Conservation (phyloP, 2,113 vertebrate genomes). For the Tyto alba region DNA sequence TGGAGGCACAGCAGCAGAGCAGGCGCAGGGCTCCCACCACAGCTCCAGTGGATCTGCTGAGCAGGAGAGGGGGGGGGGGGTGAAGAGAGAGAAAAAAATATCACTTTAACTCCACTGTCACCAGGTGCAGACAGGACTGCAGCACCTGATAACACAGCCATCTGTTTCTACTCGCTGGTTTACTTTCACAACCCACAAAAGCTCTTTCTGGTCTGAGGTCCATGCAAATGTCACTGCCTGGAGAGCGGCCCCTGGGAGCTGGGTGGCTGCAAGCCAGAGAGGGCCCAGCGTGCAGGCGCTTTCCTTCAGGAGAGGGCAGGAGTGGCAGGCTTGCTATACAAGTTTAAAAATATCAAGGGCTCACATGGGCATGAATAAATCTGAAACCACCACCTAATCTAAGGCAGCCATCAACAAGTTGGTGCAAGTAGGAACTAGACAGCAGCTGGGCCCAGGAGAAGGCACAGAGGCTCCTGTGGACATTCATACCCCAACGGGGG, state of each 20-base stretch:
- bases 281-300: background rate
- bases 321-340: fast-evolving
- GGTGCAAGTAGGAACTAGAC: background rate
- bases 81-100: too few species aligned
- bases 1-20: background rate
- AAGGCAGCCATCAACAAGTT: background rate
- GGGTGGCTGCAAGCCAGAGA: background rate
- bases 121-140: background rate
- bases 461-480: fast-evolving
- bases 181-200: background rate
- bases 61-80: too few species aligned
- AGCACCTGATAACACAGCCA: background rate
- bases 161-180: background rate
- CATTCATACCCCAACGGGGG: fast-evolving
- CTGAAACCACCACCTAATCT: background rate
- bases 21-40: background rate
- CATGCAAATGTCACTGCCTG: background rate
- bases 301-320: background rate
- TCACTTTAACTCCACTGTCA: background rate
- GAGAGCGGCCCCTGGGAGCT: background rate
- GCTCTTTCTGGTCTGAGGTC: background rate
- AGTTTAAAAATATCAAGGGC: background rate
- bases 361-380: background rate
- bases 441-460: background rate
- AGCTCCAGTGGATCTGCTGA: background rate